Evolutionary conservation across 2,797 vertebrate species (phyloP), one percentile per base, ranked within the genome.

Genomic region (Falco novaeseelandiae): DNA sequence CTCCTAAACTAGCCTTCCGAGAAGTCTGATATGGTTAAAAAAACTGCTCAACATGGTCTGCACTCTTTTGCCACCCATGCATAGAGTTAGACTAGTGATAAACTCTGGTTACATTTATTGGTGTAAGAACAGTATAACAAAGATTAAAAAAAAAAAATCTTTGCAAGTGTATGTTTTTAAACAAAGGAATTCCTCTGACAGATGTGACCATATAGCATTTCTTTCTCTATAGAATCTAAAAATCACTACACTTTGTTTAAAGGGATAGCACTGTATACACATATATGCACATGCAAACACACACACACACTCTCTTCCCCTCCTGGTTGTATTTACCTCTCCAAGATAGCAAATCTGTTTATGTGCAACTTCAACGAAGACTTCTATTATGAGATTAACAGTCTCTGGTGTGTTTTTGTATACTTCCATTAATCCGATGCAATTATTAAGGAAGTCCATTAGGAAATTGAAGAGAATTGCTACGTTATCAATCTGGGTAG

Each of bases 321-420:
- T 81, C 48, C 57, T 54, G 44, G 11, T 38, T 67, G 18, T 66
- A 67, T 98, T 98, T 96, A 99, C 99, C 99, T 99, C 99, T 98
- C 99, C 99, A 95, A 99, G 98, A 97, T 99, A 99, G 95, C 99
- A 99, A 98, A 99, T 99, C 97, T 99, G 99, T 96, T 99, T 99
- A 98, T 99, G 99, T 96, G 99, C 99, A 98, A 99, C 99, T 98
- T 99, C 99, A 96, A 99, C 99, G 97, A 99, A 99, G 90, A 99
- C 99, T 98, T 99, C 99, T 66, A 99, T 99, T 93, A 99, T 99
- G 96, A 99, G 99, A 98, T 99, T 99, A 97, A 99, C 99, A 15
- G 99, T 99, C 98, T 99, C 99, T 9, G 99, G 99, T 8, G 99
- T 99, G 98, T 99, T 99, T 97, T 99, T 99, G 98, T 99, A 99